Conservation (phyloP, 2,888 invertebrate genomes). For the Polydrusus cervinus region DNA sequence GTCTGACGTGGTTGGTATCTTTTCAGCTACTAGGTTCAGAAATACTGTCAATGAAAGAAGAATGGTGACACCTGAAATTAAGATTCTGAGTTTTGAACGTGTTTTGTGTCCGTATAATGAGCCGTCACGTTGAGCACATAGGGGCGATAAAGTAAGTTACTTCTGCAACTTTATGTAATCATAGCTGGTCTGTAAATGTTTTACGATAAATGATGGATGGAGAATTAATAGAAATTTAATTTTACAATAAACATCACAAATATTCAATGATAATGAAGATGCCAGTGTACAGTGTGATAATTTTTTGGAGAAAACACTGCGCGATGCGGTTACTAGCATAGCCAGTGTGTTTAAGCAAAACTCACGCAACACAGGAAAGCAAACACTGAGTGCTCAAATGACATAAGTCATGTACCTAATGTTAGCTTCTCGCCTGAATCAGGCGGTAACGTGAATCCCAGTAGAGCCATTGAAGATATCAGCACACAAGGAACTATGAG, state of each 20-base stretch:
- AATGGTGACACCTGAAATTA: conserved; percentile 92
- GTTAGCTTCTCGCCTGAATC: conserved; percentile 99
- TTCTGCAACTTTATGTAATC: conserved; percentile 26
- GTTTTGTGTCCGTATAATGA: conserved; percentile 56
- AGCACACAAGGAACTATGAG: conserved; percentile 99
- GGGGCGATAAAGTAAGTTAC: conserved; percentile 25
- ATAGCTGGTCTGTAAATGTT: conserved; percentile 31
- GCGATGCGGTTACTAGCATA: conserved; percentile 33
- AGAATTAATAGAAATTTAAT: conserved; percentile 11
- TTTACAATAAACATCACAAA: conserved; percentile 21
- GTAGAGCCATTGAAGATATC: conserved; percentile 98
- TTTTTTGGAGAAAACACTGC: conserved; percentile 19
- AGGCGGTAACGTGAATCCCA: conserved; percentile 98
- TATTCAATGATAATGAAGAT: conserved; percentile 34
- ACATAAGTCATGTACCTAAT: conserved; percentile 70
- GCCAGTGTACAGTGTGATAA: conserved; percentile 42
- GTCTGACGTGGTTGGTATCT: conserved; percentile 92
- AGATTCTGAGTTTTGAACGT: conserved; percentile 70
- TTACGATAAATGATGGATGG: conserved; percentile 17
- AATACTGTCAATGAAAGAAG: conserved; percentile 98
- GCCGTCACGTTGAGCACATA: conserved; percentile 38
- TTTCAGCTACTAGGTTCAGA: conserved; percentile 97
- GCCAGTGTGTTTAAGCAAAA: conserved; percentile 46
- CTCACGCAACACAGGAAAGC: conserved; percentile 65
- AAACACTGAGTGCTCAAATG: conserved; percentile 68